These are phyloP conservation scores for Unio pictorum DNA, from an alignment of 2,888 invertebrate species.

Conservation along the genomic window DNA sequence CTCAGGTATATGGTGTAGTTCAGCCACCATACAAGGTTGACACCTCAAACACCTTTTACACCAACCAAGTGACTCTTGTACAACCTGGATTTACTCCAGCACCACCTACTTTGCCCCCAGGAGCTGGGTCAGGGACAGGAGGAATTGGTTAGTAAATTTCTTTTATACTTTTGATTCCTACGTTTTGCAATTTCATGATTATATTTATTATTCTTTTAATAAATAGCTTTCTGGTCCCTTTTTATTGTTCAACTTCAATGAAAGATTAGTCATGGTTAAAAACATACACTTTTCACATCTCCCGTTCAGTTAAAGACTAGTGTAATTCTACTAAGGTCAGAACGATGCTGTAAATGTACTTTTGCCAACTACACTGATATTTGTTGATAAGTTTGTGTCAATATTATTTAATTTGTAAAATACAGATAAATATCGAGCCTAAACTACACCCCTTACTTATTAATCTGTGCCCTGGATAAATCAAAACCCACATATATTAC, in stretches of 20 bases:
- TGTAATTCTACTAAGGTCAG: no score
- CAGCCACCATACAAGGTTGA: conserved; percentile 37
- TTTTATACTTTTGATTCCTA: background rate
- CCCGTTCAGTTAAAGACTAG: background rate
- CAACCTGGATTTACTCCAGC: conserved; percentile 46
- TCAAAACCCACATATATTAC: no score
- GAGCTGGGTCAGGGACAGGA: conserved; percentile 17
- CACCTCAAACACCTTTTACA: conserved; percentile 27
- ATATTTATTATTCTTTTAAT: background rate
- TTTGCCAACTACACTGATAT: no score
- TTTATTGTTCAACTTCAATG: no score
- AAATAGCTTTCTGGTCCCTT: no score
- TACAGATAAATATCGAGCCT: no score
- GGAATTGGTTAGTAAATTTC: conserved; percentile 34
- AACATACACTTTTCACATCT: background rate
- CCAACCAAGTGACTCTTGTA: conserved; percentile 29
- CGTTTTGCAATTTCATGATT: background rate
- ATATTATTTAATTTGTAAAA: no score
- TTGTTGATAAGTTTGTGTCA: no score
- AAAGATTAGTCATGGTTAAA: background rate
- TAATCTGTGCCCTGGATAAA: no score
- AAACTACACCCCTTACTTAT: no score
- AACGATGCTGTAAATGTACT: no score
- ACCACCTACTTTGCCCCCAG: conserved; percentile 41
- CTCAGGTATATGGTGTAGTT: conserved; percentile 45